Percentiles rank a stretch among this genome's conserved stretches.
Evolutionary conservation across 2,888 invertebrate species (phyloP).

Genomic region (Aricia artaxerxes): DNA sequence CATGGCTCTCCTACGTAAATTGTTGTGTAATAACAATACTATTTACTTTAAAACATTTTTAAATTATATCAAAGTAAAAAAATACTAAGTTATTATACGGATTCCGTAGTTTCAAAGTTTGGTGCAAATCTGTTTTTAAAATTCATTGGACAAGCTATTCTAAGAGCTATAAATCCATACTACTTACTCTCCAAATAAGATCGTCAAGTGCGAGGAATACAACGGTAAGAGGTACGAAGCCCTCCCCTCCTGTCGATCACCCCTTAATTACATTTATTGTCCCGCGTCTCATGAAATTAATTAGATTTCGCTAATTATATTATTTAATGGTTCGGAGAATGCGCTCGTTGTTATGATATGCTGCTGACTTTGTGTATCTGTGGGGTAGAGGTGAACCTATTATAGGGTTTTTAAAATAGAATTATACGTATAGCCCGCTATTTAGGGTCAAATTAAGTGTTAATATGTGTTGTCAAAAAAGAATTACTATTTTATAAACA

Average conservation of each 20-base stretch:
- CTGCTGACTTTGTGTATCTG: background rate
- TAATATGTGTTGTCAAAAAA: too few species aligned
- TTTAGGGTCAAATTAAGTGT: too few species aligned
- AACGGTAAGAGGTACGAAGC: background rate
- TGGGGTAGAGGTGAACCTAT: background rate
- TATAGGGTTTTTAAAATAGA: background rate
- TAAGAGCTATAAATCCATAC: background rate
- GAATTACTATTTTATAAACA: too few species aligned
- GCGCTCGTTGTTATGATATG: background rate
- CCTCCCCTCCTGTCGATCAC: constrained; percentile 4
- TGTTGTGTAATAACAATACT: too few species aligned
- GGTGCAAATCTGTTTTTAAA: too few species aligned
- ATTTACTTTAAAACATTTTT: too few species aligned
- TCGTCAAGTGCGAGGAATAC: background rate
- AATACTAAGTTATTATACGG: too few species aligned
- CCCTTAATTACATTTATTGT: constrained; percentile 16
- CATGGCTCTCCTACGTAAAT: too few species aligned
- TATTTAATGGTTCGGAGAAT: constrained; percentile 8
- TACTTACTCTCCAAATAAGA: background rate
- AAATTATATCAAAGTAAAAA: too few species aligned
- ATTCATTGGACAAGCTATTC: too few species aligned
- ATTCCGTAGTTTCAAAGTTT: too few species aligned
- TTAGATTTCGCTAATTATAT: constrained; percentile 22
- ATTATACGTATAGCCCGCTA: too few species aligned
- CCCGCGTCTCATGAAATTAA: constrained; percentile 18